Base-by-base conservation (phyloP, 2,888 invertebrate genomes). In the Ophioninae sp. region DNA sequence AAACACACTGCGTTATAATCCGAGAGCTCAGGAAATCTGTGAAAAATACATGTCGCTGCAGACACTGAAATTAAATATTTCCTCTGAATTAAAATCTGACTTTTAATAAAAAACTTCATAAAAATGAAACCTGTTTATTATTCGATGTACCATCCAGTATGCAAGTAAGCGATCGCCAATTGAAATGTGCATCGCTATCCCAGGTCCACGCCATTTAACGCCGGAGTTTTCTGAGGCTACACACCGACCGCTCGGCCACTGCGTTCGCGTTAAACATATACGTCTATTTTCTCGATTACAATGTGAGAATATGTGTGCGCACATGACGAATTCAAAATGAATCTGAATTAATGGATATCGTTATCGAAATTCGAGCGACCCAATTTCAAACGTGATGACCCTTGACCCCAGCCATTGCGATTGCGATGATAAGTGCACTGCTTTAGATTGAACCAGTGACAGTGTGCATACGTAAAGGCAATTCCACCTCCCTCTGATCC, bases 361-460 rank as follows among this genome's bases (percentile, higher is more conserved):
- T 61, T 81, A 83, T 82, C 68, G 71, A 80, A 84, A 84, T 84
- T 85, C 85, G 61, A 64, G 63, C 77, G 82, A 79, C 78, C 84
- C 75, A 85, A 69, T 83, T 85, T 79, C 37, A 74, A 44, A 56
- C 74, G 67, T 79, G 30, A 30, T 30, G 72, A 79, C 83, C 81
- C 76, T 81, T 83, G 78, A 73, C 79, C 79, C 75, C 73, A 79
- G 44, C 73, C 82, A 59, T 59, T 81, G 81, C 79, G 80, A 79
- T 83, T 77, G 69, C 73, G 59, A 79, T 79, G 79, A 84, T 85
- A 71, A 63, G 63, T 58, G 44, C 65, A 51, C 17, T 51, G 56
- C 23, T 71, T 44, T 68, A 58, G 51, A 78, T 77, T 67, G 30
- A 51, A n/a, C 61, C 63, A 65, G 63, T 44, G 58, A 64, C 44